Conservation (phyloP, 2,797 vertebrate genomes). For the Jordanella pulchra region DNA sequence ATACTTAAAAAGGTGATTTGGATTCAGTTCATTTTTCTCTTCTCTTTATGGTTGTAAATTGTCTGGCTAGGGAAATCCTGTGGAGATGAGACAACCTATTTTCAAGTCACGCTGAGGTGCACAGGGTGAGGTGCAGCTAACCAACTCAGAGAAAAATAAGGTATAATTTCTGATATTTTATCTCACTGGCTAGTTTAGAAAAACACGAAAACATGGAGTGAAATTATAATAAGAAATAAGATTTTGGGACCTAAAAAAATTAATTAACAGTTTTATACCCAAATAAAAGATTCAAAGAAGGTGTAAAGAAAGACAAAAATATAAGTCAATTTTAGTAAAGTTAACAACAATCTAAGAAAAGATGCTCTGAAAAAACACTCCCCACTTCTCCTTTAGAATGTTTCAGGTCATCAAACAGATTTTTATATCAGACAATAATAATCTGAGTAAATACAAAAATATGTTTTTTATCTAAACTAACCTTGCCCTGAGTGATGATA, state of each 20-base stretch:
- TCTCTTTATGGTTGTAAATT: neutral
- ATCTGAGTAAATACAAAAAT: too few relatives aligned
- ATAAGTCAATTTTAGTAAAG: too few relatives aligned
- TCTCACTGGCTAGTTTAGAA: neutral
- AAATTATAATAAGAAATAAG: neutral
- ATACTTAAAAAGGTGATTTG: neutral
- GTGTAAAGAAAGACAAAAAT: too few relatives aligned
- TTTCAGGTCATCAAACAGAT: too few relatives aligned
- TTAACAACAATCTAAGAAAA: too few relatives aligned
- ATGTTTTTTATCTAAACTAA: too few relatives aligned
- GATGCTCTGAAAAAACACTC: too few relatives aligned
- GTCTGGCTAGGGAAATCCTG: neutral
- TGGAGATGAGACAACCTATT: neutral
- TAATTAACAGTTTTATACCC: too few relatives aligned
- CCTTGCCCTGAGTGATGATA: too few relatives aligned
- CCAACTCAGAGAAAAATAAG: neutral
- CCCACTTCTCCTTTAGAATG: too few relatives aligned
- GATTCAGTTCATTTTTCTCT: neutral
- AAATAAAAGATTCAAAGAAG: too few relatives aligned
- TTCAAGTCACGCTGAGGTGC: neutral
- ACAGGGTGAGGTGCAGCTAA: neutral
- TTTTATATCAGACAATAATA: too few relatives aligned
- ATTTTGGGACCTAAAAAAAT: neutral
- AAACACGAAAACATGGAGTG: neutral
- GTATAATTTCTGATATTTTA: neutral